Percentiles rank a stretch among this genome's conserved stretches.
These are phyloP conservation scores for Hylaeus volcanicus DNA, from an alignment of 1,140 invertebrate genomes.

Conservation along the genomic window DNA sequence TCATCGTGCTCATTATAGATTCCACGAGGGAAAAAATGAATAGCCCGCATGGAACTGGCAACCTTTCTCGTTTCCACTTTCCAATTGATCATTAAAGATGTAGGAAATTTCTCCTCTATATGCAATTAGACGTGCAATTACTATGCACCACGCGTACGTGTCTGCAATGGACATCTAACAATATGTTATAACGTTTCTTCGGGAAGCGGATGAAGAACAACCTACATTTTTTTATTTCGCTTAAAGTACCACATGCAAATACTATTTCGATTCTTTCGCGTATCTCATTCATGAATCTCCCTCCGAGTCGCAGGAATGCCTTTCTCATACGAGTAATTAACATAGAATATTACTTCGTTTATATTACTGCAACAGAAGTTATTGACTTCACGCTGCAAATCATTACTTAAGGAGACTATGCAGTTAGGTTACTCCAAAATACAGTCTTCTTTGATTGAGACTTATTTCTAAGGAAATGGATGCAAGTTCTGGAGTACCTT, in stretches of 20 bases:
- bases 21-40: background rate
- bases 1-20: background rate
- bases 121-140: constrained; percentile 2
- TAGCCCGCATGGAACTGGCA: constrained; percentile 2
- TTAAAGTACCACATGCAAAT: background rate
- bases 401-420: no score
- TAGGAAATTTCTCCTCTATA: constrained; percentile 12
- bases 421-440: no score
- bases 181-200: constrained; percentile 18
- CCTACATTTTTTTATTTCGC: background rate
- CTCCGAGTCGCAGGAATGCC: no score
- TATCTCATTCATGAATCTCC: no score
- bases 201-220: background rate
- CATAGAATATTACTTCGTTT: no score
- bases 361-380: no score
- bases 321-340: no score
- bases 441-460: no score
- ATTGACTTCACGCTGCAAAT: no score
- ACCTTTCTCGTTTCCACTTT: constrained; percentile 21
- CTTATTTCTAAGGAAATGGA: no score
- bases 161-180: background rate
- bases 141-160: background rate
- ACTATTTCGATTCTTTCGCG: no score
- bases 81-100: constrained; percentile 16
- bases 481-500: no score